phyloP scores from a whole-genome alignment of 1,140 invertebrate species.

The Caenorhabditis brenneri region DNA sequence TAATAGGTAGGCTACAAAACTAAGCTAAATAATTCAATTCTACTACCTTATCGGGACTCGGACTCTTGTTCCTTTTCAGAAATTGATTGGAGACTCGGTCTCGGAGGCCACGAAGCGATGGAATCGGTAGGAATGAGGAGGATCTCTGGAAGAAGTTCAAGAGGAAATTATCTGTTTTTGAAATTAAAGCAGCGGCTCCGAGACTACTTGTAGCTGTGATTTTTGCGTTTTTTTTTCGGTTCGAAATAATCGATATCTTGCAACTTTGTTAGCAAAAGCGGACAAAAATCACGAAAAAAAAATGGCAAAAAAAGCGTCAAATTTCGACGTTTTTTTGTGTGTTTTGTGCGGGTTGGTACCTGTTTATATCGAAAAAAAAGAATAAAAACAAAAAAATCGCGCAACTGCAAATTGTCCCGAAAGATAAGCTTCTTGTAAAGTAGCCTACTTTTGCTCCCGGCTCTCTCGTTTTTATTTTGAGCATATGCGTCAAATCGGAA shows the following conservation, averaged over 20 bases:
- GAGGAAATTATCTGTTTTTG: not conserved
- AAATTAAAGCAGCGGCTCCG: no score
- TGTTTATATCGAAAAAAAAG: no score
- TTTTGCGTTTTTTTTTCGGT: no score
- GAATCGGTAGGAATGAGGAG: slow-evolving; percentile 1
- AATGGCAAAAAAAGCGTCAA: no score
- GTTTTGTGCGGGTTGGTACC: no score
- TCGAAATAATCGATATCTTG: no score
- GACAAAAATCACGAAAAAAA: no score
- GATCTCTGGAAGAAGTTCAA: not conserved
- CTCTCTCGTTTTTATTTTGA: not conserved
- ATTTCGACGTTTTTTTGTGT: no score
- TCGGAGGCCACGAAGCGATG: slow-evolving; percentile 6
- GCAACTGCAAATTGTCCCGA: no score
- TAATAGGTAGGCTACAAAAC: not conserved
- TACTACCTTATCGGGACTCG: slow-evolving; percentile 21
- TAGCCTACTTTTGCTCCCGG: not conserved
- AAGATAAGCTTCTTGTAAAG: not conserved
- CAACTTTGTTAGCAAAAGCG: no score
- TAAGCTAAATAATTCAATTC: not conserved
- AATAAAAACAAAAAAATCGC: no score
- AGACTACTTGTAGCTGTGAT: no score
- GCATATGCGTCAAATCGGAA: slow-evolving; percentile 12
- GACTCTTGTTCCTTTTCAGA: slow-evolving; percentile 14
- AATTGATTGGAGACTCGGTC: not conserved